These are phyloP conservation scores for Pangasianodon hypophthalmus DNA, from an alignment of 2,113 vertebrate species.

Conservation along the genomic window DNA sequence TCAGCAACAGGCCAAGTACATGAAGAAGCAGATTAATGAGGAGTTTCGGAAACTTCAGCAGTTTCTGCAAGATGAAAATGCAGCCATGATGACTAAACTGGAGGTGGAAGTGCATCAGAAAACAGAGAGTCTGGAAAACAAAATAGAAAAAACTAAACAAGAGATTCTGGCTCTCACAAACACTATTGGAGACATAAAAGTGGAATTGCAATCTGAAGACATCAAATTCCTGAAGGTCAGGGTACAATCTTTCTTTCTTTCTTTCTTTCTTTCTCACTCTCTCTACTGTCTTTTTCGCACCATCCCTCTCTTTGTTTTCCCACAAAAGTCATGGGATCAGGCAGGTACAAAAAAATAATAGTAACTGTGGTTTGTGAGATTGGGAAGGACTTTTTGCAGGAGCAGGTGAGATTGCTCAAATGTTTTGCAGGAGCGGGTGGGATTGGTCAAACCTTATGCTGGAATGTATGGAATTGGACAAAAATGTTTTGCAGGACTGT, in stretches of 20 bases:
- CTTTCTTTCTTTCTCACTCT: background rate
- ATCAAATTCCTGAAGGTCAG: slow-evolving; percentile 27
- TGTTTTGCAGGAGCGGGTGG: background rate
- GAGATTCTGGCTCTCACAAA: background rate
- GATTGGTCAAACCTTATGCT: background rate
- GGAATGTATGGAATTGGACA: background rate
- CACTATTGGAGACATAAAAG: background rate
- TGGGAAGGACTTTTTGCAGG: background rate
- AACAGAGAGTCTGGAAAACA: background rate
- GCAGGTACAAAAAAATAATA: background rate
- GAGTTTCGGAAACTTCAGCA: slow-evolving; percentile 28
- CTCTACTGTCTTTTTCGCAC: background rate
- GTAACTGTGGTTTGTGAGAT: background rate
- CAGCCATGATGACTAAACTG: background rate
- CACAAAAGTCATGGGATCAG: background rate
- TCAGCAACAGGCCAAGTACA: slow-evolving; percentile 20
- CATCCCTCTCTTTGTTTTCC: background rate
- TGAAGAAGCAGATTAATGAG: background rate
- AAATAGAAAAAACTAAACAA: background rate
- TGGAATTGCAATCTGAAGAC: background rate
- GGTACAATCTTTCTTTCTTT: background rate
- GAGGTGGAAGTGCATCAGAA: background rate
- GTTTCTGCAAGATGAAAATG: slow-evolving; percentile 25
- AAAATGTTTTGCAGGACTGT: background rate
- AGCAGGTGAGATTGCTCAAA: background rate